Evolutionary conservation across 2,888 invertebrate genomes (phyloP), one percentile per base, ranked within the genome.

Genomic region (Koerneria pararmatus): DNA sequence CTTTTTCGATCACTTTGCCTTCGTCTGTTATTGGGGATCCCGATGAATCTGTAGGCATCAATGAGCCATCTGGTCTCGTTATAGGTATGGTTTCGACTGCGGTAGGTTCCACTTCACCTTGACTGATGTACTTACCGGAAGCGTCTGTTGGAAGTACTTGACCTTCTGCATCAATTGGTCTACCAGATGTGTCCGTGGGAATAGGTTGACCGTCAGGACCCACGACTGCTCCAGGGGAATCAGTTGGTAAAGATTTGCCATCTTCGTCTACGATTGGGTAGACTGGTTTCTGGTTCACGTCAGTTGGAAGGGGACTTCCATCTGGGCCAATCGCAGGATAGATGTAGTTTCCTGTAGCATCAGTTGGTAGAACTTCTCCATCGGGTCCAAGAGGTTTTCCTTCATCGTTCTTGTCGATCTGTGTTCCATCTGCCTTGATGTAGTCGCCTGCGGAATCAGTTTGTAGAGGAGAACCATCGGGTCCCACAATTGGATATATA

Each of bases 401-500:
- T 8, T 46, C 22, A 34, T 48, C 60, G 8, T 15, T 32, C 35
- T 46, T 19, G 11, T 46, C 46, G 46, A 46, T 19, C 19, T 46
- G 11, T 19, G 19, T 19, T 15, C 11, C 11, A 19, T 46, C 51
- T 6, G 62, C 49, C 11, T 62, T 49, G 29, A 49, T 51, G 62
- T 27, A 62, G 27, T 27, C 65, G 48, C 49, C 2, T 64, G 34
- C 34, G 59, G n/a, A 3, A 58, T 69, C 19, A 34, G 65, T 69
- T 22, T 74, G 67, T 3, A 75, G 63, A 1, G 74, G 68, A 22
- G 61, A 64, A 34, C 71, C 74, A 65, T 74, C 60, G 41, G 65
- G 56, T 61, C 73, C 73, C 24, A 73, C 68, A 15, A 71, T 70
- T 22, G 73, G 71, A 35, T 74, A 66, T 34, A 79, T 56, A 35